These are phyloP conservation scores for Blastobasis adustella DNA, from an alignment of 2,888 invertebrate species.

Conservation along the genomic window DNA sequence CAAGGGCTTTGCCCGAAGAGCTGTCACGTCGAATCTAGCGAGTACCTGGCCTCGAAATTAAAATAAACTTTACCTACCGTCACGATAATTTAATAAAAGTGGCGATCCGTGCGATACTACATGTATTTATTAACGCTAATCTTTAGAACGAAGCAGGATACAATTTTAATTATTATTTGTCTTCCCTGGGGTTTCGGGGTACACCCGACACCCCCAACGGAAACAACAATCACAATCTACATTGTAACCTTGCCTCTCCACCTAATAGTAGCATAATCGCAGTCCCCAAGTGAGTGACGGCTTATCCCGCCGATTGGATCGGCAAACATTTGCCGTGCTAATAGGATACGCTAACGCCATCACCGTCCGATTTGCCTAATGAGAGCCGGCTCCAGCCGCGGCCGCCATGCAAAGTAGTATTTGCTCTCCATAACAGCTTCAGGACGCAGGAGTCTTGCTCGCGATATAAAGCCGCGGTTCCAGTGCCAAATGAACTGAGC, in stretches of 20 bases:
- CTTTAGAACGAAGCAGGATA: too few species aligned
- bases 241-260: neutral
- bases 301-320: slow-evolving; percentile 44
- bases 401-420: slow-evolving; percentile 66
- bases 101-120: too few species aligned
- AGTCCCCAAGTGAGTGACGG: slow-evolving; percentile 25
- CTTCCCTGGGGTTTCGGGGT: too few species aligned
- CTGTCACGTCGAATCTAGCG: too few species aligned
- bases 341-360: slow-evolving; percentile 60
- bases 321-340: slow-evolving; percentile 67
- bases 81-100: too few species aligned
- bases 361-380: slow-evolving; percentile 66
- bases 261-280: slow-evolving; percentile 21
- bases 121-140: too few species aligned
- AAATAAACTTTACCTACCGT: too few species aligned
- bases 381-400: slow-evolving; percentile 50
- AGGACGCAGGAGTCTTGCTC: slow-evolving; percentile 1
- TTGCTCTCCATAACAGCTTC: slow-evolving; percentile 57
- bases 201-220: neutral
- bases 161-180: too few species aligned
- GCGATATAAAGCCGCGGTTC: too few species aligned
- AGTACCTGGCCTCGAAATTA: too few species aligned
- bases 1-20: too few species aligned
- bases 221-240: neutral
- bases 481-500: too few species aligned